phyloP scores from a whole-genome alignment of 1,140 invertebrate genomes.

The Aporrectodea caliginosa region DNA sequence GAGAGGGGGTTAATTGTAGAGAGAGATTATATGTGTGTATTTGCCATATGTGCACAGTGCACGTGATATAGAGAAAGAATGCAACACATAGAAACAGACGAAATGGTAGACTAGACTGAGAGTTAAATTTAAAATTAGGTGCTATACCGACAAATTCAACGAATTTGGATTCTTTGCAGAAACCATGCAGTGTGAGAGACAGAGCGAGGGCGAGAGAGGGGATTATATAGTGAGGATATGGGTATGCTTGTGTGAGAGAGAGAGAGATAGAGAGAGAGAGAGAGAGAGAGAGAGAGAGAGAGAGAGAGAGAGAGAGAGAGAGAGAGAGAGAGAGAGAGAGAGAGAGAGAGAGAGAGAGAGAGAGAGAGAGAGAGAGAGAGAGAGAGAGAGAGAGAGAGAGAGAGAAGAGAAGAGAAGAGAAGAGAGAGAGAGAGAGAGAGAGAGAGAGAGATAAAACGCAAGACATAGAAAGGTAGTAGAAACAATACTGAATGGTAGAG shows the following conservation, averaged over 20 bases:
- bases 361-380: background rate
- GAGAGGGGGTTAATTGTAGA: no score
- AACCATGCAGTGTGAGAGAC: background rate
- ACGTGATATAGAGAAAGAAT: no score
- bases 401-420: background rate
- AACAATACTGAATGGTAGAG: background rate
- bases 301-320: constrained; percentile 1
- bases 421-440: constrained; percentile 1
- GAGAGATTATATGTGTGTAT: background rate
- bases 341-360: constrained; percentile 1
- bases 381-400: background rate
- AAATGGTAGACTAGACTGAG: background rate
- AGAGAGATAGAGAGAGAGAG: background rate
- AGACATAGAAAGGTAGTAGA: background rate
- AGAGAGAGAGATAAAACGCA: background rate
- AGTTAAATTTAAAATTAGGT: background rate
- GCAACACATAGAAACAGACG: no score
- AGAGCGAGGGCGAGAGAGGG: background rate
- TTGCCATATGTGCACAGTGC: no score
- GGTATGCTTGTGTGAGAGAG: background rate
- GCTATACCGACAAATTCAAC: background rate
- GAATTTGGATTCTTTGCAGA: background rate
- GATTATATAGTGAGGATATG: no score
- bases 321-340: constrained; percentile 1
- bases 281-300: constrained; percentile 1